Evolutionary conservation across 2,888 invertebrate species (phyloP).

Genomic region (Omphaloscelis lunosa): DNA sequence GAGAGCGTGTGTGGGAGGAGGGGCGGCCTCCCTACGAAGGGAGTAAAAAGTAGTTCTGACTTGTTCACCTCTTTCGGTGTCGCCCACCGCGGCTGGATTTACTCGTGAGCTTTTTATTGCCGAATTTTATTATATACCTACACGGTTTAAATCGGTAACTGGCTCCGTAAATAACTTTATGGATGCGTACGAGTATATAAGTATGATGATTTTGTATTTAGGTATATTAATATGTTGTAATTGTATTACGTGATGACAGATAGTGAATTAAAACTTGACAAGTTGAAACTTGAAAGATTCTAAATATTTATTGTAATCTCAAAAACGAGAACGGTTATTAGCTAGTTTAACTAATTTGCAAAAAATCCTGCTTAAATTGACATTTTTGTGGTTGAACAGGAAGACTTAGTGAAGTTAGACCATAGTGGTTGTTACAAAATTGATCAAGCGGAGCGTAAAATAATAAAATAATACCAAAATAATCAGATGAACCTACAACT

Average conservation of each 20-base stretch:
- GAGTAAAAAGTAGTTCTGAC: slow-evolving; percentile 90
- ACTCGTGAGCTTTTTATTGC: slow-evolving; percentile 79
- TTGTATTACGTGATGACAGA: neutral
- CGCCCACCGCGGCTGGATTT: slow-evolving; percentile 84
- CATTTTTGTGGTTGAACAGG: neutral
- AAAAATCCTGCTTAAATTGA: neutral
- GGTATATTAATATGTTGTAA: neutral
- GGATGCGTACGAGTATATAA: slow-evolving; percentile 4
- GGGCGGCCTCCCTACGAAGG: slow-evolving; percentile 84
- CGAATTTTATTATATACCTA: slow-evolving; percentile 67
- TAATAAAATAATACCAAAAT: neutral
- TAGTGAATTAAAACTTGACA: neutral
- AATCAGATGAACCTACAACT: neutral
- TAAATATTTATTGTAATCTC: neutral
- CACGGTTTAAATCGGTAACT: slow-evolving; percentile 64
- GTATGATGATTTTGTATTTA: neutral
- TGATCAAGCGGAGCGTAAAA: too few species aligned
- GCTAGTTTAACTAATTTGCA: neutral
- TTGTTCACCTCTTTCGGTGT: slow-evolving; percentile 91
- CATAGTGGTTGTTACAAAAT: neutral
- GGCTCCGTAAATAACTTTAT: slow-evolving; percentile 46
- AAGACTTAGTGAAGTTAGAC: neutral
- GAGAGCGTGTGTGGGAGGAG: slow-evolving; percentile 79
- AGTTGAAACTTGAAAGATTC: neutral
- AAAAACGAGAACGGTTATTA: neutral